Base-by-base conservation (phyloP, 2,797 vertebrate species). In the Bufotes viridis region DNA sequence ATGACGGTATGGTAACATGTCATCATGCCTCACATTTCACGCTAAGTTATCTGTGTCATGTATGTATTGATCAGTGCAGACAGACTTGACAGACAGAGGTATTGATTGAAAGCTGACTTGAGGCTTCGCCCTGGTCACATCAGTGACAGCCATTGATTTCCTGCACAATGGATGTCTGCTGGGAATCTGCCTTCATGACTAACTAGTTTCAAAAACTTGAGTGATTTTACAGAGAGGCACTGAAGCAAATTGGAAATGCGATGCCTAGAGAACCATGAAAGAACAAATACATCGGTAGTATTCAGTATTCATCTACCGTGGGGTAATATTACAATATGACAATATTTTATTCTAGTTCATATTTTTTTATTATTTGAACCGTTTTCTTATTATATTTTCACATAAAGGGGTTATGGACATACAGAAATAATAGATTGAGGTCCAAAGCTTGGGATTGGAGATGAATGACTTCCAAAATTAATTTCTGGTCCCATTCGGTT, bases 1-100 rank as follows among this genome's bases (percentile, higher is more conserved):
- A 93, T 74, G 94, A 94, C 2, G 93, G 93, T 94, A 90, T 8
- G 92, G 92, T 90, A 67, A 67, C 26, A 42, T 61, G 60, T 17
- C 26, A 49, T 69, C 51, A 20, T 67, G 13, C 18, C 18, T 61
- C 18, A 22, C 13, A 34, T 78, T 57, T 78, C 58, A 65, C 6
- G 49, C 49, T 29, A 17, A 18, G 72, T 84, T 49, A 84, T 58
- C 24, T 70, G 63, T 53, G 26, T 49, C 29, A 60, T 58, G 67
- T 75, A 22, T 60, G 22, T 42, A 84, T 84, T 24, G 55, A 84
- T 84, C 69, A 60, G 51, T 34, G 82, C 26, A 74, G 69, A 72
- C 6, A 53, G n/a, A 34, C 82, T n/a, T 72, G 69, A 29, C 82
- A 82, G 61, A 67, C 60, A 49, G 53, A 74, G 53, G 13, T 84